Percentiles rank a stretch among this genome's conserved stretches.
Evolutionary conservation across 2,888 invertebrate genomes (phyloP).

Genomic region (Heliconius cydno): DNA sequence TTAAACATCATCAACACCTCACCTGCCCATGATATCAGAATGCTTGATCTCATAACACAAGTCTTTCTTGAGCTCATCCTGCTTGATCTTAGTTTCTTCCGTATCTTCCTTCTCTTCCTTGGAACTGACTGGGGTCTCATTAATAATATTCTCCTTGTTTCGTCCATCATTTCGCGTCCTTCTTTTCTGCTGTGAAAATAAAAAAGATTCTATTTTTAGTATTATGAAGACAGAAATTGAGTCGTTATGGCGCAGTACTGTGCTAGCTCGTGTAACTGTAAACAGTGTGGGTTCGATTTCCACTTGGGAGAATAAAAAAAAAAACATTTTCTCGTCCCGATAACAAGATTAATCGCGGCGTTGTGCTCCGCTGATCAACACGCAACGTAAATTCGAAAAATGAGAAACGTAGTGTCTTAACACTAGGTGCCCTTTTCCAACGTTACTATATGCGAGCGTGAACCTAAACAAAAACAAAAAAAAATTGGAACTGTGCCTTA

Average conservation of each 20-base stretch:
- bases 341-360: not conserved
- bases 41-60: slow-evolving; percentile 83
- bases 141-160: slow-evolving; percentile 73
- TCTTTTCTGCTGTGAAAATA: slow-evolving; percentile 73
- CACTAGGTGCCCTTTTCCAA: not conserved
- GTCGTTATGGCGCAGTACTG: no score
- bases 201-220: slow-evolving; percentile 17
- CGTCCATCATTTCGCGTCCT: slow-evolving; percentile 63
- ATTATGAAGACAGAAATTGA: not conserved
- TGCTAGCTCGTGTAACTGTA: not conserved
- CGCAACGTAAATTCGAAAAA: not conserved
- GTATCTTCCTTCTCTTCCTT: slow-evolving; percentile 49
- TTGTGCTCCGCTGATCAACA: not conserved
- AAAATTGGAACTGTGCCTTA: slow-evolving; percentile 37
- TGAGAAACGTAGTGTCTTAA: not conserved
- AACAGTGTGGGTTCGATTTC: not conserved
- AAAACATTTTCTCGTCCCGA: no score
- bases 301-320: not conserved
- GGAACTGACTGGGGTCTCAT: slow-evolving; percentile 51
- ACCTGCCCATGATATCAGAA: slow-evolving; percentile 86
- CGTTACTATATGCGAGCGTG: not conserved
- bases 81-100: slow-evolving; percentile 50
- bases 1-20: slow-evolving; percentile 44
- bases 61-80: slow-evolving; percentile 84
- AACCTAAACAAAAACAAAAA: not conserved